Percentiles rank a stretch among this genome's conserved stretches.
Evolutionary conservation across 1,140 invertebrate species (phyloP).

Genomic region (Tetranychus urticae): DNA sequence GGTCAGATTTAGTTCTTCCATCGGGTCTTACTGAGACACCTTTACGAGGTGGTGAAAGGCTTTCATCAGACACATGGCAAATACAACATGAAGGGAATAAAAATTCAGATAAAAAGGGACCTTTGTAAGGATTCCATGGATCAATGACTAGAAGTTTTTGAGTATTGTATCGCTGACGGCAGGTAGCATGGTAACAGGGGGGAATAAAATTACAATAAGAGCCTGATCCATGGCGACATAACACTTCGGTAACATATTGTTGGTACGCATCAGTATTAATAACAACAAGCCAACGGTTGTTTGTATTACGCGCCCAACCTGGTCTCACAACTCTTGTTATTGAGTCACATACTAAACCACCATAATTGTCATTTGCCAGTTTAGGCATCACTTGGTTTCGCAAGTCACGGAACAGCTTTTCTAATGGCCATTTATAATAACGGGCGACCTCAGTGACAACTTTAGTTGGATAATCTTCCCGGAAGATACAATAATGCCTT

Average conservation of each 20-base stretch:
- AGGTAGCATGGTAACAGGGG: constrained; percentile 15
- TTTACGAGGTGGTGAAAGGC: too few relatives aligned
- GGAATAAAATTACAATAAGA: constrained; percentile 15
- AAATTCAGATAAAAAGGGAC: constrained; percentile 16
- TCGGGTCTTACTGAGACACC: too few relatives aligned
- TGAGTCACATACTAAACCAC: constrained; percentile 16
- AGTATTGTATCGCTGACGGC: constrained; percentile 15
- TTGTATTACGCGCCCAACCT: constrained; percentile 16
- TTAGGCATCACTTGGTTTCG: constrained; percentile 11
- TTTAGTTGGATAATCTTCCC: constrained; percentile 15
- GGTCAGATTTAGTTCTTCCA: too few relatives aligned
- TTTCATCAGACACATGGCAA: constrained; percentile 12
- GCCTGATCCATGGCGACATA: constrained; percentile 12
- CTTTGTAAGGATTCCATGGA: constrained; percentile 15
- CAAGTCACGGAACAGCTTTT: constrained; percentile 15
- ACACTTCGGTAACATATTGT: constrained; percentile 16
- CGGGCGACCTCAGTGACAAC: constrained; percentile 10
- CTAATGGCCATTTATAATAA: constrained; percentile 17
- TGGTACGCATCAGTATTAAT: constrained; percentile 15
- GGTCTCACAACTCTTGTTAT: constrained; percentile 14
- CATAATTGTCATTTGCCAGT: constrained; percentile 13
- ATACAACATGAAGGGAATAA: constrained; percentile 16
- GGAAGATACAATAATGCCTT: constrained; percentile 13
- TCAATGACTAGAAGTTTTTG: constrained; percentile 16
- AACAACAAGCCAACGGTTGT: constrained; percentile 15